These are phyloP conservation scores for Leptinotarsa peninsularis DNA, from an alignment of 2,888 invertebrate species.

Conservation along the genomic window DNA sequence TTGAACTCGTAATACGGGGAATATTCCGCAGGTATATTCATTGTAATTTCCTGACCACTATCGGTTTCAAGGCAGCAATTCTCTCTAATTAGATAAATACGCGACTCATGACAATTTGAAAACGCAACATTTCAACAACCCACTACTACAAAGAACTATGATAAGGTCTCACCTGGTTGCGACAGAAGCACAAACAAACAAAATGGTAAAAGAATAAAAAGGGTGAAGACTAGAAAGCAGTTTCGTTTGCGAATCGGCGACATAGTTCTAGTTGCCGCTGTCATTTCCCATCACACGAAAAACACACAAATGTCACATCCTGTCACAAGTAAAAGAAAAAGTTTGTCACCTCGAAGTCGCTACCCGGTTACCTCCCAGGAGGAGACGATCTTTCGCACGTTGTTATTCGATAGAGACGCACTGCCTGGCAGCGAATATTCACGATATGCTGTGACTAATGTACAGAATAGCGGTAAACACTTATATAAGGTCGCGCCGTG, in stretches of 20 bases:
- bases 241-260: slow-evolving; percentile 70
- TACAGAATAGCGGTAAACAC: slow-evolving; percentile 45
- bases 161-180: slow-evolving; percentile 66
- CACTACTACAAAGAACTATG: not conserved
- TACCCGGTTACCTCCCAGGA: not conserved
- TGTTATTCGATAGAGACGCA: slow-evolving; percentile 21
- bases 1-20: too few relatives aligned
- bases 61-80: too few relatives aligned
- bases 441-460: slow-evolving; percentile 38
- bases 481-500: slow-evolving; percentile 48
- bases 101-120: too few relatives aligned
- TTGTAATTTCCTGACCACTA: too few relatives aligned
- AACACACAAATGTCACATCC: not conserved
- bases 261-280: slow-evolving; percentile 61
- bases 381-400: slow-evolving; percentile 8
- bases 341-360: not conserved
- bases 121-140: too few relatives aligned
- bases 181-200: slow-evolving; percentile 69
- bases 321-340: not conserved
- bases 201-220: slow-evolving; percentile 71
- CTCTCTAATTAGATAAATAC: too few relatives aligned
- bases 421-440: slow-evolving; percentile 10
- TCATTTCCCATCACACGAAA: slow-evolving; percentile 54
- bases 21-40: too few relatives aligned
- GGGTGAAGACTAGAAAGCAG: slow-evolving; percentile 70